Percentiles rank a stretch among this genome's conserved stretches.
Conservation (phyloP, 1,140 invertebrate species). For the Anastatus disparis region DNA sequence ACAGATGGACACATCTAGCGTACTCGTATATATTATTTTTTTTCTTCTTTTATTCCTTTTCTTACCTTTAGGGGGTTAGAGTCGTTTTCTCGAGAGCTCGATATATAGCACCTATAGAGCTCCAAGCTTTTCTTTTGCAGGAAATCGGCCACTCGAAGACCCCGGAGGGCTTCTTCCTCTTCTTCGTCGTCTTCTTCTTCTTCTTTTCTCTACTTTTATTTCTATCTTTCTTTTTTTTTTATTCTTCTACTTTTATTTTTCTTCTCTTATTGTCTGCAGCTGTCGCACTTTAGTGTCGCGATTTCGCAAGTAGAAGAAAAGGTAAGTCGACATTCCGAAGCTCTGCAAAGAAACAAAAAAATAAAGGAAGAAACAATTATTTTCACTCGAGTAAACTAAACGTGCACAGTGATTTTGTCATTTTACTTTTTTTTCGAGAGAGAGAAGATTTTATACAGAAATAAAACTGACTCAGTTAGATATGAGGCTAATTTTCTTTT, state of each 20-base stretch:
- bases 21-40: too few relatives aligned
- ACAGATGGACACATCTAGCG: too few relatives aligned
- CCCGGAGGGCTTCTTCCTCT: neutral
- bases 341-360: conserved; percentile 3
- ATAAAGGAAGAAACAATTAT: conserved; percentile 14
- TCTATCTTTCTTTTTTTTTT: neutral
- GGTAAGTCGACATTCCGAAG: neutral
- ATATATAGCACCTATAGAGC: neutral
- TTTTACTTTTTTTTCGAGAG: too few relatives aligned
- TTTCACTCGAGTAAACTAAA: conserved; percentile 8
- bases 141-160: conserved; percentile 29
- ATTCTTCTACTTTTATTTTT: neutral
- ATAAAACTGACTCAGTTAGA: too few relatives aligned
- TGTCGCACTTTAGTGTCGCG: neutral
- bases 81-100: conserved; percentile 19
- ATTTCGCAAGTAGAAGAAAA: conserved; percentile 6
- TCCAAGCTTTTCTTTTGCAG: conserved; percentile 25
- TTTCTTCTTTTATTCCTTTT: too few relatives aligned
- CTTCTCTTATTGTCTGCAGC: neutral
- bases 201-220: neutral
- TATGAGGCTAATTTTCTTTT: too few relatives aligned
- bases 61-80: neutral
- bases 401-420: neutral
- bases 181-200: neutral
- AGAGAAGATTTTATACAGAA: too few relatives aligned